phyloP scores from a whole-genome alignment of 2,888 invertebrate species.

The Matsumyia berberina region DNA sequence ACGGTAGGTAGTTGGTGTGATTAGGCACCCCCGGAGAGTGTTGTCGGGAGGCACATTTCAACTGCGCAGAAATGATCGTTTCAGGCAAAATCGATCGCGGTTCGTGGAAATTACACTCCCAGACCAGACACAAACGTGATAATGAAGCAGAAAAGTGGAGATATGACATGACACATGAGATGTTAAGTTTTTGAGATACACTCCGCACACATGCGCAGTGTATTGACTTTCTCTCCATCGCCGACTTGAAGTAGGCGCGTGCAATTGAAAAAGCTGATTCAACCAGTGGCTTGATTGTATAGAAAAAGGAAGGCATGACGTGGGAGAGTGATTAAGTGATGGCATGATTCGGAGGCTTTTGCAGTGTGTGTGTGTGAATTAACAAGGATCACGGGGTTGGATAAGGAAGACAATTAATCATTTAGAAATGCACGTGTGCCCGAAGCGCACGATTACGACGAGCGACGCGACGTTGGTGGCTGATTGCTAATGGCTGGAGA shows the following conservation, averaged over 20 bases:
- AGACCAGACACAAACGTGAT: slow-evolving; percentile 37
- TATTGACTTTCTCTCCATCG: slow-evolving; percentile 49
- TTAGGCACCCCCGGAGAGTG: neutral
- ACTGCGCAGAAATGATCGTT: slow-evolving; percentile 44
- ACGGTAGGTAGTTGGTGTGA: slow-evolving; percentile 25
- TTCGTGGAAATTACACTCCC: slow-evolving; percentile 20
- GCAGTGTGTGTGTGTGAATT: slow-evolving; percentile 15
- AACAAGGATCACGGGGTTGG: slow-evolving; percentile 64
- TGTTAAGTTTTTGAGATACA: slow-evolving; percentile 26
- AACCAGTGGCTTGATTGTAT: slow-evolving; percentile 5
- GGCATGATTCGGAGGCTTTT: slow-evolving; percentile 37
- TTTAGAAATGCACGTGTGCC: slow-evolving; percentile 60
- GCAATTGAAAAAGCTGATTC: slow-evolving; percentile 39
- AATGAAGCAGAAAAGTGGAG: slow-evolving; percentile 39
- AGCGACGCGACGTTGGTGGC: slow-evolving; percentile 36
- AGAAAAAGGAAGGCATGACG: slow-evolving; percentile 27
- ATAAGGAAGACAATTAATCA: slow-evolving; percentile 67
- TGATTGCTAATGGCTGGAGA: slow-evolving; percentile 42
- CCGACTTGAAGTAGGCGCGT: slow-evolving; percentile 8
- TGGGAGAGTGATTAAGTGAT: slow-evolving; percentile 59
- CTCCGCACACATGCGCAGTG: slow-evolving; percentile 4
- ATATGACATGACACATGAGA: slow-evolving; percentile 40
- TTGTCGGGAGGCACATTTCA: slow-evolving; percentile 36
- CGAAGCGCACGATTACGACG: slow-evolving; percentile 50
- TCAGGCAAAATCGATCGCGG: slow-evolving; percentile 42